Percentiles rank a stretch among this genome's conserved stretches.
These are phyloP conservation scores for Metacarcinus magister DNA, from an alignment of 2,888 invertebrate genomes.

Conservation along the genomic window DNA sequence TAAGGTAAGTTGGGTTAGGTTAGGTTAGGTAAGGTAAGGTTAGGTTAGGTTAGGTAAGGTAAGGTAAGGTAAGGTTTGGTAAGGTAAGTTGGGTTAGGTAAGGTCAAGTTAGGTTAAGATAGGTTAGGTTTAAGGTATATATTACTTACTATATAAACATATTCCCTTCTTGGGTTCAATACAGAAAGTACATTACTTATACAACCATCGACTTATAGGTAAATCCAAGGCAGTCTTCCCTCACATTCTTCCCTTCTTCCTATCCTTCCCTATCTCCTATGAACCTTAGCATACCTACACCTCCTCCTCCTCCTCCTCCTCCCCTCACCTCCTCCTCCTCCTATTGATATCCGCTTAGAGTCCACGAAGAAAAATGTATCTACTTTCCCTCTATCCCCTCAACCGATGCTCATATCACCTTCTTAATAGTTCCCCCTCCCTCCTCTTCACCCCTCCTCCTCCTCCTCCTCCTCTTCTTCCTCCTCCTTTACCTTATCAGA, in stretches of 20 bases:
- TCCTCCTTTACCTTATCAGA: neutral
- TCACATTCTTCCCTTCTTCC: neutral
- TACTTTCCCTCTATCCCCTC: slow-evolving; percentile 1
- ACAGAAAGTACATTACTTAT: neutral
- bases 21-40: no score
- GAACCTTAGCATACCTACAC: no score
- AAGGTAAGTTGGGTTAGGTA: no score
- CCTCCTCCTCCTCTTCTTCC: neutral
- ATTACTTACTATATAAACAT: neutral
- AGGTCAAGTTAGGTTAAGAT: no score
- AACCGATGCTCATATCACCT: slow-evolving; percentile 26
- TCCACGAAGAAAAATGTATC: slow-evolving; percentile 4
- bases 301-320: no score
- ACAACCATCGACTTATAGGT: neutral
- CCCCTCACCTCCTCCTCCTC: neutral
- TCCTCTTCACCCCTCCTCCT: no score
- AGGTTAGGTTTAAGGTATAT: no score
- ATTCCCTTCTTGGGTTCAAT: neutral
- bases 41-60: no score
- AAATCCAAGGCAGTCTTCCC: neutral
- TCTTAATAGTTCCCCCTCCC: neutral
- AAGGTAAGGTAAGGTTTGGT: no score
- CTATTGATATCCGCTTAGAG: neutral
- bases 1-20: no score
- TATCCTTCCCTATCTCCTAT: neutral